These are phyloP conservation scores for Oscheius myriophilus DNA, from an alignment of 2,888 invertebrate genomes.

Conservation along the genomic window DNA sequence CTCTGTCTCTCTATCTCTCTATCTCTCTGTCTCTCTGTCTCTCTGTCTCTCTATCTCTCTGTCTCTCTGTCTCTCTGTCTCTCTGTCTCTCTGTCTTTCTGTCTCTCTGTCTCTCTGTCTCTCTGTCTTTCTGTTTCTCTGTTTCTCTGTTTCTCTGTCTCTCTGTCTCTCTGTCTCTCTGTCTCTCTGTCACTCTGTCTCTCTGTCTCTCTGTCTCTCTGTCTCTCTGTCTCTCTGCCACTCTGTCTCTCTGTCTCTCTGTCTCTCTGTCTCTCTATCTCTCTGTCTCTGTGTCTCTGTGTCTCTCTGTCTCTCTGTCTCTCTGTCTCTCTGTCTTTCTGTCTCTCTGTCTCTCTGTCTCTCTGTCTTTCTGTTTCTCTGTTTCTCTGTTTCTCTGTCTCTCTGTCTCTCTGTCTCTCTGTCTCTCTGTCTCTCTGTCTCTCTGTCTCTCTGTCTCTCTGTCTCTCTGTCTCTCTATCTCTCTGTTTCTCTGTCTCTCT, in stretches of 20 bases:
- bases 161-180: constrained; percentile 72
- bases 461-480: constrained; percentile 71
- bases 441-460: constrained; percentile 52
- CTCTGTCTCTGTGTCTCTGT: background rate
- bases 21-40: background rate
- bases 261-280: no score
- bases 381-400: constrained; percentile 72
- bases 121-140: no score
- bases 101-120: background rate
- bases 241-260: constrained; percentile 72
- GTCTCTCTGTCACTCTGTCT: background rate
- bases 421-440: background rate
- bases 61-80: background rate
- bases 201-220: background rate
- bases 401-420: background rate
- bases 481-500: no score
- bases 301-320: constrained; percentile 72
- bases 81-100: constrained; percentile 75
- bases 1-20: no score
- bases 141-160: background rate
- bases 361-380: background rate
- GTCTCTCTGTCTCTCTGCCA: background rate
- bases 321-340: background rate
- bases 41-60: no score
- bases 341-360: background rate